Percentiles rank a stretch among this genome's conserved stretches.
phyloP scores from a whole-genome alignment of 2,113 vertebrate genomes.

The Neolamprologus sp. region DNA sequence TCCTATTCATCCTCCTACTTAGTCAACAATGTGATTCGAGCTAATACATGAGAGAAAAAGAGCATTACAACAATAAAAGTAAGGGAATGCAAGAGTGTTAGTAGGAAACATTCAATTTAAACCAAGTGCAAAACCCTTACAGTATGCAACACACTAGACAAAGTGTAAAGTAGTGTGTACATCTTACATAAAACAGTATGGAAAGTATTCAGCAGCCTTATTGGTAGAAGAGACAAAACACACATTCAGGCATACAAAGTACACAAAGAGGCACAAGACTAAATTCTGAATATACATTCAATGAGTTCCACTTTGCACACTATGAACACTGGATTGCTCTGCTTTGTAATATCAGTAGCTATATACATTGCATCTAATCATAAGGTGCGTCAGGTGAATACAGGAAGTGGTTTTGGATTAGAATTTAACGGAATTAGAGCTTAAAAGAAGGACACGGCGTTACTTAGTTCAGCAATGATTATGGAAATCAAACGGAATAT shows the following conservation, averaged over 20 bases:
- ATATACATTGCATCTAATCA: not conserved
- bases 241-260: not conserved
- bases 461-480: not conserved
- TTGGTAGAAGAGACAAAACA: not conserved
- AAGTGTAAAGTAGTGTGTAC: not conserved
- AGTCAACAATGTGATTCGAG: not conserved
- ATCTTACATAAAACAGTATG: not conserved
- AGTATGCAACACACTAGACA: not conserved
- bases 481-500: not conserved
- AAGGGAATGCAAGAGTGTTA: not conserved
- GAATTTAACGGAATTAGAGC: fast-evolving
- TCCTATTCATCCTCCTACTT: not conserved
- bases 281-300: conserved; percentile 29
- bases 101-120: not conserved
- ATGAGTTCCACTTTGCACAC: not conserved
- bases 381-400: conserved; percentile 16
- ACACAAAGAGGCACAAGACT: conserved; percentile 29
- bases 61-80: not conserved
- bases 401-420: not conserved
- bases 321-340: not conserved
- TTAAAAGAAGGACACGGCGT: not conserved
- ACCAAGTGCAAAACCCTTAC: not conserved
- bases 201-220: not conserved
- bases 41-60: not conserved
- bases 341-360: not conserved